Percentiles rank a stretch among this genome's conserved stretches.
Evolutionary conservation across 2,888 invertebrate species (phyloP).

Genomic region (Pharmacophagus antenor): DNA sequence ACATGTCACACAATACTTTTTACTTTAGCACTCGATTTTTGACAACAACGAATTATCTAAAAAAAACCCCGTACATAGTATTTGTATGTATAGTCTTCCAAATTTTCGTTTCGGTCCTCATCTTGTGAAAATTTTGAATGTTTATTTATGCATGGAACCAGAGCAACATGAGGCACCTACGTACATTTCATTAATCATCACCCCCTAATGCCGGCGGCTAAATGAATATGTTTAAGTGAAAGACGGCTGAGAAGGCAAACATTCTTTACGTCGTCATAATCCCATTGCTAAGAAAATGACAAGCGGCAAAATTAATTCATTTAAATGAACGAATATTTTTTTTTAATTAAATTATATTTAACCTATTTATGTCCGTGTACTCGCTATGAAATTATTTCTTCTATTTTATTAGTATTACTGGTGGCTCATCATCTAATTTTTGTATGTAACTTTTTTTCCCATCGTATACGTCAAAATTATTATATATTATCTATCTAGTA

Average conservation of each 20-base stretch:
- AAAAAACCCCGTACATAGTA: too few relatives aligned
- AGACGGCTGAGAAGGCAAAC: conserved; percentile 57
- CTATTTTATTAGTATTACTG: too few relatives aligned
- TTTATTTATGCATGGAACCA: conserved; percentile 63
- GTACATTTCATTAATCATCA: conserved; percentile 72
- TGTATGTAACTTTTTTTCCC: too few relatives aligned
- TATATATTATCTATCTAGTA: too few relatives aligned
- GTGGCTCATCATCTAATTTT: too few relatives aligned
- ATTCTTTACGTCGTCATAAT: conserved; percentile 57
- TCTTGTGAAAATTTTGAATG: conserved; percentile 49
- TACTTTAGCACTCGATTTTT: neutral
- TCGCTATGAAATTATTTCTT: too few relatives aligned
- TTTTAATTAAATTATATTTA: neutral
- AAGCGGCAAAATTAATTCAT: conserved; percentile 42
- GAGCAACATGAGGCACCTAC: conserved; percentile 49
- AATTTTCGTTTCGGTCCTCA: neutral
- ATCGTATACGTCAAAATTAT: too few relatives aligned
- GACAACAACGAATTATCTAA: neutral
- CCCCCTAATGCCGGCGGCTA: conserved; percentile 62
- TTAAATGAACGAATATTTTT: conserved; percentile 17
- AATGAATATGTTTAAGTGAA: conserved; percentile 70
- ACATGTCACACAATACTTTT: too few relatives aligned
- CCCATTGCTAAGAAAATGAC: conserved; percentile 53
- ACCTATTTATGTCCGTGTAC: neutral
- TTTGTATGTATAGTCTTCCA: neutral